These are phyloP conservation scores for Drosophila kanekoi DNA, from an alignment of 2,888 invertebrate genomes.

Conservation along the genomic window DNA sequence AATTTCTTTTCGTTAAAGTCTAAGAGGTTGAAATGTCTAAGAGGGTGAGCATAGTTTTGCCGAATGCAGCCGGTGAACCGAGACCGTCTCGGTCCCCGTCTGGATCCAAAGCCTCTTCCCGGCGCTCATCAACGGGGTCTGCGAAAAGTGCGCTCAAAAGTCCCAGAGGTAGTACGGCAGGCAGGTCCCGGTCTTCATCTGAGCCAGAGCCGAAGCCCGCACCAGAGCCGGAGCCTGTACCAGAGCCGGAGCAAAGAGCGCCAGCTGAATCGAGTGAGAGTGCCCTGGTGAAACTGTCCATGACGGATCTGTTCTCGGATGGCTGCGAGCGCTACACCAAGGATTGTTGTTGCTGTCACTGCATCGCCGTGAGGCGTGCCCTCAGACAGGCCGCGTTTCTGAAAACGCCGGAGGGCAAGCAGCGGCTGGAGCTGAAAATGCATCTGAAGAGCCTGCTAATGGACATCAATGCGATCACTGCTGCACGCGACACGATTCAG, in stretches of 20 bases:
- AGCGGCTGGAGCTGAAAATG: slow-evolving; percentile 42
- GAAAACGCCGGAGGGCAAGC: slow-evolving; percentile 49
- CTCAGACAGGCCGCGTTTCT: slow-evolving; percentile 33
- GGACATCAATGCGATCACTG: slow-evolving; percentile 59
- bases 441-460: slow-evolving; percentile 60
- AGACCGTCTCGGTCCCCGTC: too few relatives aligned
- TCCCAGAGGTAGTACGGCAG: not conserved
- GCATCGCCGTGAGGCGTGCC: slow-evolving; percentile 46
- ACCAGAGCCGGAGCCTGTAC: not conserved
- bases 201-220: too few relatives aligned
- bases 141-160: not conserved
- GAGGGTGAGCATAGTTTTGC: slow-evolving; percentile 49
- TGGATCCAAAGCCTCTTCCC: not conserved
- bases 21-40: slow-evolving; percentile 46
- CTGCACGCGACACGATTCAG: slow-evolving; percentile 30
- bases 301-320: slow-evolving; percentile 34
- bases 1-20: not conserved
- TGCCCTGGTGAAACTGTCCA: slow-evolving; percentile 4
- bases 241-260: not conserved
- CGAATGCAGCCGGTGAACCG: slow-evolving; percentile 18
- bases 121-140: not conserved
- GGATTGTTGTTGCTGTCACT: slow-evolving; percentile 63
- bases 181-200: too few relatives aligned
- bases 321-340: slow-evolving; percentile 43
- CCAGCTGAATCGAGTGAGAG: not conserved